Conservation (phyloP, 2,797 vertebrate genomes). For the Erpetoichthys calabaricus region DNA sequence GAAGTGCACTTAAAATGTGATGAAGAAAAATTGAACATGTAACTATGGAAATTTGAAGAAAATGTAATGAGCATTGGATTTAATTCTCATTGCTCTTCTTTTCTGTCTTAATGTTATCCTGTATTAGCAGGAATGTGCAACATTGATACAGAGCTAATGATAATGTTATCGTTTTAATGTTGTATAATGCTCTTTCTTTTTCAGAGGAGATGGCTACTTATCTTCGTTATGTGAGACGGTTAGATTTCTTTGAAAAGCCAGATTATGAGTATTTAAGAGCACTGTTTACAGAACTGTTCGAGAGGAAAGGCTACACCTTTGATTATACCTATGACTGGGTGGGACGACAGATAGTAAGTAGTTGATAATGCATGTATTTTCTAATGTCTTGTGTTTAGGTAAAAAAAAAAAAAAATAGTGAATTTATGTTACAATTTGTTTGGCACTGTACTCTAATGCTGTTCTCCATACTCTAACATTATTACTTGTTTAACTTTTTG, state of each 20-base stretch:
- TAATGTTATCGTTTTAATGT: background rate
- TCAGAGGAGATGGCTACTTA: conserved; percentile 98
- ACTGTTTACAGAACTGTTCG: conserved; percentile 91
- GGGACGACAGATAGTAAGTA: conserved; percentile 92
- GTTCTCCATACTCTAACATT: background rate
- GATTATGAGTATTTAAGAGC: conserved; percentile 93
- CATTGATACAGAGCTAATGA: too few species aligned
- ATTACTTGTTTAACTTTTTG: conserved; percentile 1
- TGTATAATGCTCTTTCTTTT: conserved; percentile 10
- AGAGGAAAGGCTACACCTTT: conserved; percentile 91
- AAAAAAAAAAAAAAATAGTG: background rate
- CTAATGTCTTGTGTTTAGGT: background rate
- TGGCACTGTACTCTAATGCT: background rate
- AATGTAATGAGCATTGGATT: too few species aligned
- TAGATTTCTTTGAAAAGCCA: conserved; percentile 97
- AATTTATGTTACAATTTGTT: background rate
- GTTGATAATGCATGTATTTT: background rate
- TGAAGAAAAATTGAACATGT: too few species aligned
- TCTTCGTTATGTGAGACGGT: conserved; percentile 81
- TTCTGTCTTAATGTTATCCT: too few species aligned
- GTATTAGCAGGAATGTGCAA: too few species aligned
- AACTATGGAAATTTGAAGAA: too few species aligned
- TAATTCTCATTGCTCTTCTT: too few species aligned
- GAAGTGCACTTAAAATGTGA: too few species aligned
- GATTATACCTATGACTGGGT: conserved; percentile 97